Base-by-base conservation (phyloP, 2,888 invertebrate genomes). In the Lepeophtheirus nordmannii region DNA sequence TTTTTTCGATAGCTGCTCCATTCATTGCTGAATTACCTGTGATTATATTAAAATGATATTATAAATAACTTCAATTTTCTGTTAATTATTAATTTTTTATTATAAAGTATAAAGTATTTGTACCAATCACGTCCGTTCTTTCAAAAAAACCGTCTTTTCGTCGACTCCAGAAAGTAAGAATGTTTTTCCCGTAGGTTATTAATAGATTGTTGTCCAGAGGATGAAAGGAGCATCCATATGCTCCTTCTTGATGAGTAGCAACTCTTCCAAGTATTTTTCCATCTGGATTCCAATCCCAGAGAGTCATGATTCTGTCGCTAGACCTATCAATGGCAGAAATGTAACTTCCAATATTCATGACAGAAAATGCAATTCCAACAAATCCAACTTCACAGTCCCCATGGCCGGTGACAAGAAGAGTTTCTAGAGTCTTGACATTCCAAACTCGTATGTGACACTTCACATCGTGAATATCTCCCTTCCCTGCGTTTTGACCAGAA, bases 91-190 rank as follows among this genome's bases (percentile, higher is more conserved):
- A 30, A 67, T 56, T 67, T 59, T n/a, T n/a, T n/a, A n/a, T n/a
- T n/a, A n/a, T n/a, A n/a, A n/a, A n/a, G n/a, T n/a, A n/a, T n/a
- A n/a, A n/a, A 12, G 39, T 65, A 11, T 61, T 38, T 38, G 40
- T 67, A 67, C 68, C 69, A 37, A 67, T 64, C 23, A 67, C 61
- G 58, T 68, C 67, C 0, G 89, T 89, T 69, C 89, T 80, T 78
- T 86, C 91, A 73, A 87, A 91, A 78, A 87, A 91, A 56, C 89
- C 89, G 74, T 90, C 90, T 78, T 89, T 89, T 69, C 89, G 80
- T 67, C 90, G 80, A 72, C 89, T 90, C 92, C 92, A 93, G 76
- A 92, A 91, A 0, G 90, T 88, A 69, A 93, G 77, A 74, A 92
- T 91, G 0, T 89, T 89, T 71, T 87, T 86, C 1, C 93, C 93